Evolutionary conservation across 2,113 vertebrate species (phyloP).

Genomic region (Tyrannus savana): DNA sequence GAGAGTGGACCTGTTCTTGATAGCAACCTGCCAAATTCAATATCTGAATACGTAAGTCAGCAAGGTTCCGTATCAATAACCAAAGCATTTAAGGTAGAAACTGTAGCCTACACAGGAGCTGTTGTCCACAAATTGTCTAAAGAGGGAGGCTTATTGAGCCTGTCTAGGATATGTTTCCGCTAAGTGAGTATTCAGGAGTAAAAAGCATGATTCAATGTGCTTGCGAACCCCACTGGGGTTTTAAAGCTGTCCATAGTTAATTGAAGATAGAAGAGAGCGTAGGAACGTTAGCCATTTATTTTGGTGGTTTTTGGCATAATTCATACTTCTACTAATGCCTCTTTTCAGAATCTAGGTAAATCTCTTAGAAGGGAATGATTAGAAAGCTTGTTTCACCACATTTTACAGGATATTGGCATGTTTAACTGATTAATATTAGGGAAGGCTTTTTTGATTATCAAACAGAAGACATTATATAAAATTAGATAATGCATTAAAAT

Average conservation of each 20-base stretch:
- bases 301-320: not conserved
- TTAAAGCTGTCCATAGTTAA: not conserved
- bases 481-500: not conserved
- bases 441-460: not conserved
- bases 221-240: not conserved
- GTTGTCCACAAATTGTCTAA: not conserved
- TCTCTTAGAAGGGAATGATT: not conserved
- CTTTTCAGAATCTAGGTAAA: not conserved
- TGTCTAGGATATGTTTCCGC: not conserved
- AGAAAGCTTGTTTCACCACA: not conserved
- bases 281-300: not conserved
- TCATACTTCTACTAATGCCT: not conserved
- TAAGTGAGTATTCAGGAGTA: not conserved
- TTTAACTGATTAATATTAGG: not conserved
- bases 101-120: not conserved
- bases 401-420: not conserved
- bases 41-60: conserved; percentile 87
- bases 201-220: not conserved
- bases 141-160: not conserved
- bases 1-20: conserved; percentile 90
- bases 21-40: conserved; percentile 80
- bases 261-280: not conserved
- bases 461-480: not conserved
- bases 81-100: not conserved
- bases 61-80: not conserved